Evolutionary conservation across 2,888 invertebrate species (phyloP).

Genomic region (Iselma pallidipennis): DNA sequence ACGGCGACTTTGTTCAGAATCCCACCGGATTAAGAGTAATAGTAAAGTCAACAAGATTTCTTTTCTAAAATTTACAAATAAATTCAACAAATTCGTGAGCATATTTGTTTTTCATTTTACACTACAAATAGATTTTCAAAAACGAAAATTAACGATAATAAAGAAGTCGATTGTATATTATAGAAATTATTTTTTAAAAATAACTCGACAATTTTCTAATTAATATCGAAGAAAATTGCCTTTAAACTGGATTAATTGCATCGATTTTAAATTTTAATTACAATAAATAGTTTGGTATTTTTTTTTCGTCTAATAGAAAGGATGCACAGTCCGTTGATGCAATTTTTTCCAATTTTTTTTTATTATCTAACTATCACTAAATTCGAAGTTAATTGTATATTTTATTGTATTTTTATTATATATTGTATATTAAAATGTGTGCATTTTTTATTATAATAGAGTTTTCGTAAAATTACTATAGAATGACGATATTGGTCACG

Average conservation of each 20-base stretch:
- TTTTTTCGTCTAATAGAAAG: background rate
- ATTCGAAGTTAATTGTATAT: conserved; percentile 2
- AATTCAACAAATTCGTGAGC: conserved; percentile 17
- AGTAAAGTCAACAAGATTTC: conserved; percentile 16
- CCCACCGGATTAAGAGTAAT: too few species aligned
- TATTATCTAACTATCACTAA: background rate
- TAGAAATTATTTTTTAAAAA: background rate
- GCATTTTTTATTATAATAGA: background rate
- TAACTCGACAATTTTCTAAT: background rate
- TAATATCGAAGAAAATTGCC: background rate
- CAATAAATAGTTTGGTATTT: background rate
- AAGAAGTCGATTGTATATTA: background rate
- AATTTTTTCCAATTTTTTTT: background rate
- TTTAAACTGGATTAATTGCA: background rate
- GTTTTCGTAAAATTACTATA: conserved; percentile 1
- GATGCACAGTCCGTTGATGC: background rate
- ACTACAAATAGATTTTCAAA: too few species aligned
- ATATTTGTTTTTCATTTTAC: background rate
- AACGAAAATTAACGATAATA: too few species aligned
- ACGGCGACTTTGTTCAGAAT: too few species aligned
- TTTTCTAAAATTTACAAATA: conserved; percentile 14
- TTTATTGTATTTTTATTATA: conserved; percentile 18
- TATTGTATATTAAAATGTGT: conserved; percentile 12
- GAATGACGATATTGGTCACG: conserved; percentile 31
- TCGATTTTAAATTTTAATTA: background rate